A percentile compares a stretch with the other conserved stretches of the same genome.
Evolutionary conservation across 2,888 invertebrate species (phyloP).

Genomic region (Catocala sponsa): DNA sequence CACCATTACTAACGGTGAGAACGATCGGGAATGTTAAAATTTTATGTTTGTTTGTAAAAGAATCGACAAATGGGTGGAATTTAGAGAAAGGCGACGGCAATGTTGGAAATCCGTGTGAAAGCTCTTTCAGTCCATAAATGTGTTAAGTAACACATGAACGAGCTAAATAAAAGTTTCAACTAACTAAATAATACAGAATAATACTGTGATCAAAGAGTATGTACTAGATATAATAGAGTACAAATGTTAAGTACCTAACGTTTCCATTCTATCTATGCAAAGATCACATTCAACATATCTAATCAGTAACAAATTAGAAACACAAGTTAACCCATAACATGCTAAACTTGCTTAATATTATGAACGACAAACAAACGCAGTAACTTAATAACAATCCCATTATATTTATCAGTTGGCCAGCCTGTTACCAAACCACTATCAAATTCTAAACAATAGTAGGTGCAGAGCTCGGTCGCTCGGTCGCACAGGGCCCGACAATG

Average conservation of each 20-base stretch:
- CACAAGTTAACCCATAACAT: neutral
- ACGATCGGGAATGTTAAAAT: conserved; percentile 34
- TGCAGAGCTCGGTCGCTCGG: conserved; percentile 51
- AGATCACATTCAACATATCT: too few species aligned
- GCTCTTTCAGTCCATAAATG: too few species aligned
- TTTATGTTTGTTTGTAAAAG: conserved; percentile 34
- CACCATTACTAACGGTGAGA: conserved; percentile 52
- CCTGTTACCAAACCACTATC: conserved; percentile 48
- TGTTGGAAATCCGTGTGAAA: too few species aligned
- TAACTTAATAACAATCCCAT: conserved; percentile 43
- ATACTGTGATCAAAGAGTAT: too few species aligned
- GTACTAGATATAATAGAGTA: too few species aligned
- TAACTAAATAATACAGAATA: too few species aligned
- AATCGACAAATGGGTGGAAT: conserved; percentile 17
- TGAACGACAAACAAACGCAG: conserved; percentile 27
- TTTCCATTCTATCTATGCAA: too few species aligned
- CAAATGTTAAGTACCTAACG: too few species aligned
- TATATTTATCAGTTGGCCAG: conserved; percentile 47
- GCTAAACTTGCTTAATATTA: conserved; percentile 24
- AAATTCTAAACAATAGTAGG: conserved; percentile 55
- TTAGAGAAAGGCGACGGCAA: neutral
- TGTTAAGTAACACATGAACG: too few species aligned
- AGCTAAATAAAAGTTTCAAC: too few species aligned
- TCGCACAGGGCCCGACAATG: conserved; percentile 52
- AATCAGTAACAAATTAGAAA: conserved; percentile 4